phyloP scores from a whole-genome alignment of 2,113 vertebrate genomes.

The Vanacampus margaritifer region DNA sequence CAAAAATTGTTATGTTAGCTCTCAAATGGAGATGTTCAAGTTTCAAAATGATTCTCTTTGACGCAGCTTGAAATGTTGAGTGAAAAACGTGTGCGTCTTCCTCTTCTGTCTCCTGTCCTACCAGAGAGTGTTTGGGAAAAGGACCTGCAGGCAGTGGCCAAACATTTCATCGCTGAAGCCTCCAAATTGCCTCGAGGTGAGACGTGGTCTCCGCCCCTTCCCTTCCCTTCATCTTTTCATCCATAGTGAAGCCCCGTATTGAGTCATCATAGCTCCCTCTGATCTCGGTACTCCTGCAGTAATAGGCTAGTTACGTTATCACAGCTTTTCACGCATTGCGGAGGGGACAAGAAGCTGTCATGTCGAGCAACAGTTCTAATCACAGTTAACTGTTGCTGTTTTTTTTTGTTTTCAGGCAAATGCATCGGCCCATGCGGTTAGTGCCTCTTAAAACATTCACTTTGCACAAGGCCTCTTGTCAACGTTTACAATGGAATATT shows the following conservation, averaged over 20 bases:
- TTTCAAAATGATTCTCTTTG: constrained; percentile 17
- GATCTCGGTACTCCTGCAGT: constrained; percentile 38
- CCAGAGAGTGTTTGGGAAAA: constrained; percentile 64
- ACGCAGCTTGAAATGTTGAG: constrained; percentile 18
- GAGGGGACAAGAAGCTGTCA: constrained; percentile 20
- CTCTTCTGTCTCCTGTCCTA: constrained; percentile 17
- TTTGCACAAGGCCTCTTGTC: background rate
- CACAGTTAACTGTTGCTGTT: no score
- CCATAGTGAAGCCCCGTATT: constrained; percentile 36
- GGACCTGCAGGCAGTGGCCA: constrained; percentile 63
- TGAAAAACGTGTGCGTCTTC: constrained; percentile 39
- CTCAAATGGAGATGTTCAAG: background rate
- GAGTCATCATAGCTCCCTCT: constrained; percentile 49
- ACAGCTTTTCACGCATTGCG: constrained; percentile 26
- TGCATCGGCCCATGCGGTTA: constrained; percentile 73
- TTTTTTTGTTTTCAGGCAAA: constrained; percentile 49
- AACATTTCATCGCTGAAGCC: constrained; percentile 67
- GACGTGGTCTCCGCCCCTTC: constrained; percentile 36
- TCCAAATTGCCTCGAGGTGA: constrained; percentile 74
- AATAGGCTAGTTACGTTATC: constrained; percentile 38
- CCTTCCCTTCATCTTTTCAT: constrained; percentile 53
- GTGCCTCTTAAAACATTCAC: constrained; percentile 24
- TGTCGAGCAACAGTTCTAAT: constrained; percentile 13
- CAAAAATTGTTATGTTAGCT: constrained; percentile 47
- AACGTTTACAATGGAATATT: background rate